Evolutionary conservation across 2,113 vertebrate genomes (phyloP), one percentile per base, ranked within the genome.

Genomic region (Leptocoma aspasia): DNA sequence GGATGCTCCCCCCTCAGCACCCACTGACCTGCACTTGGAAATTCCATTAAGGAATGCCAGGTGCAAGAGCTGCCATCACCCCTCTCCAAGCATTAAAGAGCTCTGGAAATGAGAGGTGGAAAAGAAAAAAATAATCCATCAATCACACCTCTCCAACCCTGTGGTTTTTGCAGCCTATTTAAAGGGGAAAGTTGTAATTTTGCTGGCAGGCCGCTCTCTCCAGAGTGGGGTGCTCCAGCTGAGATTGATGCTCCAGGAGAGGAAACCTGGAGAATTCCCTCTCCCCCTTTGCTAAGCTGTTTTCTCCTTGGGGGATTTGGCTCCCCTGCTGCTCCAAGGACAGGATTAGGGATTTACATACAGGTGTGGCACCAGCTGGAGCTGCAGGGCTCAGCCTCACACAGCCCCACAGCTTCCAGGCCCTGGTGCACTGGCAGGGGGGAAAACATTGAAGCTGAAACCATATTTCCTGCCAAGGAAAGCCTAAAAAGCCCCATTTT

Each of bases 271-370:
- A 91, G 52, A 17, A 17, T 75, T 41, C 22, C 39, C 35, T 52
- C 42, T 35, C n/a, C 4, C 8, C 13, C 28, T 11, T 26, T 24
- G 19, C 69, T 79, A 71, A 95, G 53, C 83, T 44, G 13, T 45
- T 90, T 72, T 82, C 47, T 88, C 86, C 89, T 86, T 24, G 2
- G 5, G 50, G 92, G 92, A 80, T 93, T 96, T 91, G 0, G 0
- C 6, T 1, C 20, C 23, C 61, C 50, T 2, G 35, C 83, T 66
- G 92, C 84, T 94, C 60, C 33, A 2, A 63, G 60, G 81, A 10
- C 83, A 87, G 93, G 91, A 92, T 95, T 92, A 92, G 33, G 92
- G 89, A 97, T 95, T 97, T 95, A 86, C 95, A 96, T 85, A 94
- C 92, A 96, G 96, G 91, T 95, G 94, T 73, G 83, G 81, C 19